phyloP scores from a whole-genome alignment of 2,888 invertebrate genomes.

The Parnassius mnemosyne region DNA sequence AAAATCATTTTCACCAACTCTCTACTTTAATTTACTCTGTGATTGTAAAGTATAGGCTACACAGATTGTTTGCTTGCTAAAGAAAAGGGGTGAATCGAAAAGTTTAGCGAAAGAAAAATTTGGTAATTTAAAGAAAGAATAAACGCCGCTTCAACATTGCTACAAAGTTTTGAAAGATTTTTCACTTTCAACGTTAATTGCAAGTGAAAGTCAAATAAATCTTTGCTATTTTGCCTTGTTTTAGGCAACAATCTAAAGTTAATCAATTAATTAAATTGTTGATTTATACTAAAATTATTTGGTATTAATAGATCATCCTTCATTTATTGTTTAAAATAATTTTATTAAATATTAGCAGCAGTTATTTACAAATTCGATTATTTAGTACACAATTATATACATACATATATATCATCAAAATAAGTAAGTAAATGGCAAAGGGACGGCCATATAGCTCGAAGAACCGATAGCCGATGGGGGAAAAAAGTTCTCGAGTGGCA shows the following conservation, averaged over 20 bases:
- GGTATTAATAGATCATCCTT: background rate
- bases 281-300: constrained; percentile 7
- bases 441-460: too few relatives aligned
- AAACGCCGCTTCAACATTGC: constrained; percentile 57
- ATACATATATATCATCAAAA: too few relatives aligned
- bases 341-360: too few relatives aligned
- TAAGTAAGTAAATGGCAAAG: too few relatives aligned
- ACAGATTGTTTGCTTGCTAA: constrained; percentile 66
- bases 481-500: too few relatives aligned
- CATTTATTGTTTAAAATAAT: too few relatives aligned
- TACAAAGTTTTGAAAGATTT: constrained; percentile 70
- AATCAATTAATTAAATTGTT: constrained; percentile 71
- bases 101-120: constrained; percentile 74
- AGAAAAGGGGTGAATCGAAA: constrained; percentile 75
- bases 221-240: constrained; percentile 66
- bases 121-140: constrained; percentile 73
- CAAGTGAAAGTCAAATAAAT: constrained; percentile 75
- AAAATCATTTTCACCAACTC: constrained; percentile 7
- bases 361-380: too few relatives aligned
- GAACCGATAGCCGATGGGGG: too few relatives aligned
- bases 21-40: constrained; percentile 39
- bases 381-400: too few relatives aligned
- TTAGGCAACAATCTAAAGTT: constrained; percentile 51
- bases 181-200: constrained; percentile 79
- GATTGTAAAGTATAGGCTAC: constrained; percentile 43